Conservation (phyloP, 2,888 invertebrate genomes). For the Zaprionus obscuricornis region DNA sequence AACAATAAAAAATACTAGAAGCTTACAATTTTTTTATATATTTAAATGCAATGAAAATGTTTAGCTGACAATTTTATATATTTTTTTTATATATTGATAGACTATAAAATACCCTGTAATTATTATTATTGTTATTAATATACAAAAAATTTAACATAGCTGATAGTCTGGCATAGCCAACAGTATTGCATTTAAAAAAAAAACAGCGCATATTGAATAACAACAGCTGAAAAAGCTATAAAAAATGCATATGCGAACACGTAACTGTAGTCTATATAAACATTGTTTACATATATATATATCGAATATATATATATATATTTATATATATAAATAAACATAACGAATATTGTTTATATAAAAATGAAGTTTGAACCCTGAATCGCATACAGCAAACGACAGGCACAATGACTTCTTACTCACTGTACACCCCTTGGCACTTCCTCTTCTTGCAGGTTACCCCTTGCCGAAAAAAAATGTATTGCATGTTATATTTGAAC, state of each 20-base stretch:
- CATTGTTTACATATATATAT: no score
- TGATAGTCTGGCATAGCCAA: neutral
- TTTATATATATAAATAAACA: conserved; percentile 10
- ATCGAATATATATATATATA: conserved; percentile 2
- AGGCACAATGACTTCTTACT: conserved; percentile 10
- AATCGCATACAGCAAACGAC: no score
- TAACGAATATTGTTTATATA: conserved; percentile 42
- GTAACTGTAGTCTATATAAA: conserved; percentile 17
- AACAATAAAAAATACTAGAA: no score
- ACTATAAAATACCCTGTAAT: neutral
- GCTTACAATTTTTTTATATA: no score
- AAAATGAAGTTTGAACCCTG: conserved; percentile 21
- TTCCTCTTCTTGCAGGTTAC: no score
- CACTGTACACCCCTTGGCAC: no score
- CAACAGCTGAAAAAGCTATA: conserved; percentile 34
- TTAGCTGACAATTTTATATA: neutral
- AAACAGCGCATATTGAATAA: conserved; percentile 14
- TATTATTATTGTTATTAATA: neutral
- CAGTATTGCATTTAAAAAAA: neutral
- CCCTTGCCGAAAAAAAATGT: conserved; percentile 24
- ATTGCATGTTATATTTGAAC: conserved; percentile 31
- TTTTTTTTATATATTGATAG: no score
- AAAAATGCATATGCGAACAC: conserved; percentile 33
- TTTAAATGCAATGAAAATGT: neutral
- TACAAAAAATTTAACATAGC: no score